phyloP scores from a whole-genome alignment of 2,797 vertebrate species.

The Cephalopachus bancanus region DNA sequence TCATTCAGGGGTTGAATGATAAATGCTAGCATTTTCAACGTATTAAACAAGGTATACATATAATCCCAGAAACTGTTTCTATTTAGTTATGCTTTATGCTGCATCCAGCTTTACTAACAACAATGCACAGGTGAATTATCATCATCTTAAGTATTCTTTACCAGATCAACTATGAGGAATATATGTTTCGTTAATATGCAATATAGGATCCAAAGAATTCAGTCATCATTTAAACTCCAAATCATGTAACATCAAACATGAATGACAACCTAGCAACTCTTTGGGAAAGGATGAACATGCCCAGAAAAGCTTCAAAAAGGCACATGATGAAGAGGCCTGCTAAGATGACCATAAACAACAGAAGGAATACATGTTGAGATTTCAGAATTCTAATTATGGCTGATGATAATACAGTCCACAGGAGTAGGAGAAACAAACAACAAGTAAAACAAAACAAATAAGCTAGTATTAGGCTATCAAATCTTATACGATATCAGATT shows the following conservation, averaged over 20 bases:
- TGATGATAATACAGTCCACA: slow-evolving; percentile 60
- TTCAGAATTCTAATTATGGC: slow-evolving; percentile 67
- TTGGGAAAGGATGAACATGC: background rate
- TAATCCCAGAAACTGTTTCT: background rate
- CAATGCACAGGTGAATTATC: slow-evolving; percentile 34
- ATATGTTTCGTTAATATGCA: background rate
- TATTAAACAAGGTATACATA: slow-evolving; percentile 53
- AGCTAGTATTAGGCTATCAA: slow-evolving; percentile 53
- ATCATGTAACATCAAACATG: slow-evolving; percentile 6
- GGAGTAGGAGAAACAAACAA: slow-evolving; percentile 58
- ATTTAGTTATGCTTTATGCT: slow-evolving; percentile 44
- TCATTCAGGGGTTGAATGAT: slow-evolving; percentile 62
- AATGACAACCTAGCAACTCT: background rate
- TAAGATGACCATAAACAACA: slow-evolving; percentile 2
- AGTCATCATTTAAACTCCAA: background rate
- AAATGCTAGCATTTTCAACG: slow-evolving; percentile 66
- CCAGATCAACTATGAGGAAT: slow-evolving; percentile 32
- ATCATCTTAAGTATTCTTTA: slow-evolving; percentile 15
- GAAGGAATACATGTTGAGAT: slow-evolving; percentile 71
- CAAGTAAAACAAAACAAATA: background rate
- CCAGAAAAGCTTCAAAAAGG: slow-evolving; percentile 60
- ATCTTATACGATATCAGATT: slow-evolving; percentile 69
- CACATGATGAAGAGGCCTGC: background rate
- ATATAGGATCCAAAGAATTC: background rate
- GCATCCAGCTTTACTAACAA: background rate